Conservation (phyloP, 2,797 vertebrate species). For the Myotis planiceps region DNA sequence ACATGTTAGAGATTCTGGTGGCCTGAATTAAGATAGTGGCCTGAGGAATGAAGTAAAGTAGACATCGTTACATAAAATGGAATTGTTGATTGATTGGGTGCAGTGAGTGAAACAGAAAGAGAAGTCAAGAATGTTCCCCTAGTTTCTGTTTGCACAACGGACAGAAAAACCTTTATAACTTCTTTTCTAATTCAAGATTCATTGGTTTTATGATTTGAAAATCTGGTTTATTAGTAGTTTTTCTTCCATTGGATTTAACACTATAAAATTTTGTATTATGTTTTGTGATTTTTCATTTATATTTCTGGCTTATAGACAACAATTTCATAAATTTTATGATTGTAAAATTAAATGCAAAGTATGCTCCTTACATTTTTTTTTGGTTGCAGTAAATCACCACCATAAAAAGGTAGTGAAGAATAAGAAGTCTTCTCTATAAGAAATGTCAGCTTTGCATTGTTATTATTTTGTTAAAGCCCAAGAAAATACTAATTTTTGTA, state of each 20-base stretch:
- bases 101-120: not conserved
- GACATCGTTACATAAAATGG: not conserved
- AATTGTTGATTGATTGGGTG: not conserved
- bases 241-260: slow-evolving; percentile 12
- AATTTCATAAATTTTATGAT: not conserved
- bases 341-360: not conserved
- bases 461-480: slow-evolving; percentile 30
- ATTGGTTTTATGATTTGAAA: not conserved
- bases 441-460: slow-evolving; percentile 25
- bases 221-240: not conserved
- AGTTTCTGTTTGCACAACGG: not conserved
- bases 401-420: not conserved
- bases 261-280: slow-evolving; percentile 19
- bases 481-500: slow-evolving; percentile 45
- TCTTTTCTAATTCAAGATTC: not conserved
- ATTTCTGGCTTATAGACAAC: not conserved
- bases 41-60: not conserved
- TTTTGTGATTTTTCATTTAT: slow-evolving; percentile 25
- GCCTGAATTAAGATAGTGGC: not conserved
- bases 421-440: not conserved
- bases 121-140: not conserved
- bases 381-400: not conserved
- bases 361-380: slow-evolving; percentile 3
- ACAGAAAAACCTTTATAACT: not conserved
- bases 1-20: not conserved